Conservation (phyloP, 2,797 vertebrate species). For the Gallinago stenura region DNA sequence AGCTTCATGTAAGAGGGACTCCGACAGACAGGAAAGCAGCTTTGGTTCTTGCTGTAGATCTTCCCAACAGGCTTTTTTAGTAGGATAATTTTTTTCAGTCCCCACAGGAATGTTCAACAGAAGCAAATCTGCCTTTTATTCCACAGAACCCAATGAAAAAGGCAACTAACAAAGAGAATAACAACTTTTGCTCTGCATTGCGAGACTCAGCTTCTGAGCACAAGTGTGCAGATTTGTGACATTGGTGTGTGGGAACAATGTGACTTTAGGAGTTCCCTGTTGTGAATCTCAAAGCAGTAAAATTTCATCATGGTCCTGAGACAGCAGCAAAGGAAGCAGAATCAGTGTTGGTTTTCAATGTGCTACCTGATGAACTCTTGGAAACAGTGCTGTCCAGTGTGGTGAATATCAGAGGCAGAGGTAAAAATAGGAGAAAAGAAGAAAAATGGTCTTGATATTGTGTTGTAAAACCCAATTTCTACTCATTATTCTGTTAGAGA, state of each 20-base stretch:
- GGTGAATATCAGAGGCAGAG: background rate
- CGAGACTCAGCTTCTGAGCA: background rate
- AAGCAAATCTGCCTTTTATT: conserved; percentile 67
- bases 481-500: background rate
- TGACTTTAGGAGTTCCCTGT: background rate
- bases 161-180: conserved; percentile 35
- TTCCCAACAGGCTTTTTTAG: conserved; percentile 52
- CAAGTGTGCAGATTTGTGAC: background rate
- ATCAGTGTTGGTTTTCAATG: background rate
- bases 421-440: background rate
- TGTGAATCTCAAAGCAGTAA: background rate
- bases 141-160: conserved; percentile 27
- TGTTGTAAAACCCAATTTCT: background rate
- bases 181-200: background rate
- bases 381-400: background rate
- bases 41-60: conserved; percentile 50
- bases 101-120: conserved; percentile 44
- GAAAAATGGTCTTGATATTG: background rate
- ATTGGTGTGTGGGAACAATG: background rate
- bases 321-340: background rate
- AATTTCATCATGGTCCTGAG: background rate
- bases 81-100: conserved; percentile 44
- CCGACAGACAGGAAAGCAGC: conserved; percentile 15
- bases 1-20: conserved; percentile 24
- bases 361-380: background rate